phyloP scores from a whole-genome alignment of 1,140 invertebrate species.

The Penaeus chinensis region DNA sequence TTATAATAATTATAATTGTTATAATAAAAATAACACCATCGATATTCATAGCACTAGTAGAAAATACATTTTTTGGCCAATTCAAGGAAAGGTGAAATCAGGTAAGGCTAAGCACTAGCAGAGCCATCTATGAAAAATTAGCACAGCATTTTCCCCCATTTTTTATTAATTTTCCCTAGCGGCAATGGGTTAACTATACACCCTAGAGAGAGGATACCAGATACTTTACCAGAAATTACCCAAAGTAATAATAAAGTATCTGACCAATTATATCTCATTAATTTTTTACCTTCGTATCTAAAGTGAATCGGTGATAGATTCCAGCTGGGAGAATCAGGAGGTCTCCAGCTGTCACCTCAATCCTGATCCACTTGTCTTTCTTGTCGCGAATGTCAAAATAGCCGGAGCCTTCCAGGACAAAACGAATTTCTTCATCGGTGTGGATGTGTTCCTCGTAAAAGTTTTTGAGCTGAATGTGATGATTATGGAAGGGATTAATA shows the following conservation, averaged over 20 bases:
- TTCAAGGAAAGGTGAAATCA: too few species aligned
- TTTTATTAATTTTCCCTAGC: too few species aligned
- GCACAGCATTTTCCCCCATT: too few species aligned
- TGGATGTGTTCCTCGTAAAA: constrained; percentile 97
- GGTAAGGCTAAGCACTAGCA: too few species aligned
- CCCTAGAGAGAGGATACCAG: too few species aligned
- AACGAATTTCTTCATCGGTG: constrained; percentile 96
- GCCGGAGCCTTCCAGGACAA: constrained; percentile 86
- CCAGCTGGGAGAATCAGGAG: constrained; percentile 94
- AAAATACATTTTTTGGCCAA: too few species aligned
- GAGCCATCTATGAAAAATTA: too few species aligned
- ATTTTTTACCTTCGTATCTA: constrained; percentile 80
- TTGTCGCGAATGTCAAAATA: constrained; percentile 96
- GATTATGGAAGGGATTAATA: constrained; percentile 27
- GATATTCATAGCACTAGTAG: too few species aligned
- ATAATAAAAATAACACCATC: too few species aligned
- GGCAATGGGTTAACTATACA: too few species aligned
- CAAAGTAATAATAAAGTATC: background rate
- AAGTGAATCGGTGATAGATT: constrained; percentile 97
- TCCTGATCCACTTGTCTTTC: constrained; percentile 93
- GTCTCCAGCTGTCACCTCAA: constrained; percentile 86
- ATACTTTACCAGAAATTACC: background rate
- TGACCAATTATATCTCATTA: background rate
- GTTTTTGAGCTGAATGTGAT: constrained; percentile 76
- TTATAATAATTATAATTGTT: too few species aligned